Evolutionary conservation across 2,113 vertebrate genomes (phyloP).

Genomic region (Ammodytes marinus): DNA sequence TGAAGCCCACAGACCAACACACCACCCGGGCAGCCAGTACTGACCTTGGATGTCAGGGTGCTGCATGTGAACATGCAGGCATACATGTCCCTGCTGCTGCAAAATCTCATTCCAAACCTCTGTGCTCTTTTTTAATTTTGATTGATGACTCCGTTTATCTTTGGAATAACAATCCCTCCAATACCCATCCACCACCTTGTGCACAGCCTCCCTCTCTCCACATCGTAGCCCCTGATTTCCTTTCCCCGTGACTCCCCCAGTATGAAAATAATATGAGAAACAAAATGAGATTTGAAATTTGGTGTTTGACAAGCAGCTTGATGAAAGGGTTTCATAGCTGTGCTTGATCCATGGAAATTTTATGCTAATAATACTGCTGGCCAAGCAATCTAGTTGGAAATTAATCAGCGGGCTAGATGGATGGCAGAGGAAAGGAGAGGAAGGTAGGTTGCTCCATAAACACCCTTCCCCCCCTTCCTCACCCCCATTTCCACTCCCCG

Average conservation of each 20-base stretch:
- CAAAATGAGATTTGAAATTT: slow-evolving; percentile 90
- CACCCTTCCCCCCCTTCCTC: slow-evolving; percentile 66
- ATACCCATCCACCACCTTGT: slow-evolving; percentile 31
- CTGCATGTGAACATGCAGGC: slow-evolving; percentile 30
- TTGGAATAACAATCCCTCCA: slow-evolving; percentile 71
- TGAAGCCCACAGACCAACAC: slow-evolving; percentile 16
- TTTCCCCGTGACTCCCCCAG: slow-evolving; percentile 55
- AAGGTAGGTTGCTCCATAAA: slow-evolving; percentile 74
- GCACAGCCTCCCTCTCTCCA: slow-evolving; percentile 39
- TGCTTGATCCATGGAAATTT: slow-evolving; percentile 87
- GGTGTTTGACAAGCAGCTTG: slow-evolving; percentile 88
- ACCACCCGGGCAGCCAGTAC: slow-evolving; percentile 31
- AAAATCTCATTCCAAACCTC: slow-evolving; percentile 67
- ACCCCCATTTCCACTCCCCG: slow-evolving; percentile 65
- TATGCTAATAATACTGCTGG: slow-evolving; percentile 88
- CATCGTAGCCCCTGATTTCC: slow-evolving; percentile 44
- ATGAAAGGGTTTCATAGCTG: slow-evolving; percentile 87
- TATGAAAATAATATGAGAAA: slow-evolving; percentile 88
- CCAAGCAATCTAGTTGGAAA: slow-evolving; percentile 86
- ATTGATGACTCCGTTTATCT: slow-evolving; percentile 86
- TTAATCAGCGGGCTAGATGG: slow-evolving; percentile 83
- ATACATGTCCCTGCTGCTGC: slow-evolving; percentile 18
- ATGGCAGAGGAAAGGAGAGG: slow-evolving; percentile 46
- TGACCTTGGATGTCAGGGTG: slow-evolving; percentile 65
- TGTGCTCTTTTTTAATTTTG: slow-evolving; percentile 83